Evolutionary conservation across 2,113 vertebrate genomes (phyloP), one percentile per base, ranked within the genome.

Genomic region (Polyodon spathula): DNA sequence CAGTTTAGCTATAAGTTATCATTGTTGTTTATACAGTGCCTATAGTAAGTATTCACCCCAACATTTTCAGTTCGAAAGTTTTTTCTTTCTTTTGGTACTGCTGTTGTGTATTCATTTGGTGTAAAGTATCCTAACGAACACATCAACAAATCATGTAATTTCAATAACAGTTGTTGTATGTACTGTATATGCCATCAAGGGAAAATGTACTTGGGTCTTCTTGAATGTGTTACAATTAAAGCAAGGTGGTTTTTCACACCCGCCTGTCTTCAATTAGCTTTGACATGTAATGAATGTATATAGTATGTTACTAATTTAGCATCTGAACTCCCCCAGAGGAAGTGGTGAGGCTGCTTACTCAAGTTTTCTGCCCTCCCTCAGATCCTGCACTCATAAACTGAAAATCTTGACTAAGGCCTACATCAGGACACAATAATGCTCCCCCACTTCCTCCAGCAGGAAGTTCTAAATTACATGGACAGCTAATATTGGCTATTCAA

Each of bases 381-480:
- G 42, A 68, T 69, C 62, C 75, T 68, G 65, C 59, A 50, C 62
- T 73, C 61, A 66, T 58, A 75, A 75, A 77, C 38, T 73, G 72
- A 73, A 74, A 75, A 67, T 43, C 62, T 57, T 65, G 56, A 63
- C 38, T 15, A 55, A 62, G 62, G 10, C 27, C 71, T 73, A 65
- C 71, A 65, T 73, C 64, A 0, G 40, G 67, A 76, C 65, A 73
- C 71, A 63, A 63, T 76, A 76, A 73, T 62, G 68, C 46, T 68
- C 51, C 59, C 63, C 63, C 68, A 58, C 73, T 83, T 82, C 86
- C 81, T 73, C 54, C 64, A 0, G 0, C 79, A 82, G 84, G 83
- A 86, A 86, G 69, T 70, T 77, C 80, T 73, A 84, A 84, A 85
- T 87, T 84, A 78, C 76, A 70, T 72, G 76, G 73, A 73, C 73